phyloP scores from a whole-genome alignment of 2,113 vertebrate species.

The Gymnocephalus cernua region DNA sequence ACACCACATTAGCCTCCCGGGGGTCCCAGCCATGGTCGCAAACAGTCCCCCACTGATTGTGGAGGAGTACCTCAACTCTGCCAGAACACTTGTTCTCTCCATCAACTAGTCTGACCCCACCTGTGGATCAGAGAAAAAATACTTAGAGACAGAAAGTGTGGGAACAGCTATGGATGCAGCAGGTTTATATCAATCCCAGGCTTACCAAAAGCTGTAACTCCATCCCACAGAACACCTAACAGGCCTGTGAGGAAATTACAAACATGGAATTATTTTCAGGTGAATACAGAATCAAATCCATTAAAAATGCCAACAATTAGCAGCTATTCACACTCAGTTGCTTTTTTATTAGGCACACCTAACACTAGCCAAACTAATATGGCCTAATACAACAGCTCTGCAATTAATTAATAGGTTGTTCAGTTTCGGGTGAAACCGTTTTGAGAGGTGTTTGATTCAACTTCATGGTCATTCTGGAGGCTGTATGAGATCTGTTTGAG shows the following conservation, averaged over 20 bases:
- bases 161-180: neutral
- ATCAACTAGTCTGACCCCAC: slow-evolving; percentile 72
- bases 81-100: slow-evolving; percentile 79
- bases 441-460: neutral
- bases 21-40: slow-evolving; percentile 80
- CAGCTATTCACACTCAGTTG: neutral
- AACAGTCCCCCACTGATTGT: slow-evolving; percentile 81
- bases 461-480: neutral
- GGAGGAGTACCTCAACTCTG: slow-evolving; percentile 80
- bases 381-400: neutral
- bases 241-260: slow-evolving; percentile 61
- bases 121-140: slow-evolving; percentile 57
- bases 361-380: neutral
- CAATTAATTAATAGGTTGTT: neutral
- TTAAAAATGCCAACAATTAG: accelerated
- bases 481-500: neutral
- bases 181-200: neutral
- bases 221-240: slow-evolving; percentile 64
- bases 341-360: no score
- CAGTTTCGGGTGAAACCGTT: neutral
- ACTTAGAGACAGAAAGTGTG: neutral
- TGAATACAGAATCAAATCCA: neutral
- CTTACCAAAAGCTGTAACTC: slow-evolving; percentile 77
- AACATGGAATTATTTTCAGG: neutral
- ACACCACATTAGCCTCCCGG: slow-evolving; percentile 81